phyloP scores from a whole-genome alignment of 2,797 vertebrate genomes.

The Trichosurus vulpecula region DNA sequence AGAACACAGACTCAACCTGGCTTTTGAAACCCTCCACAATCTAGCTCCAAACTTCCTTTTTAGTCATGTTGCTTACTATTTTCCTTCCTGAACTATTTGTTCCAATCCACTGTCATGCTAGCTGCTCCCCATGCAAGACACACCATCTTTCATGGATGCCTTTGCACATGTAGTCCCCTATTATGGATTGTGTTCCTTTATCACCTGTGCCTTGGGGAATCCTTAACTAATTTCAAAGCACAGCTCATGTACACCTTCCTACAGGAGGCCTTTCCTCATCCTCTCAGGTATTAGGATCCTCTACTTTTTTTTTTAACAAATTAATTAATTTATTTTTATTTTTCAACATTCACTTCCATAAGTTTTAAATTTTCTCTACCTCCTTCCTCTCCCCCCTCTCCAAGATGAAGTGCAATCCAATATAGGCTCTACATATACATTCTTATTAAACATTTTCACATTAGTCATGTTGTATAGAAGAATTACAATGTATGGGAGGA shows the following conservation, averaged over 20 bases:
- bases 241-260: background rate
- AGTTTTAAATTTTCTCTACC: too few species aligned
- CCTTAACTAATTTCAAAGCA: background rate
- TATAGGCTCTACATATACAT: too few species aligned
- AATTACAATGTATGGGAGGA: too few species aligned
- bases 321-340: too few species aligned
- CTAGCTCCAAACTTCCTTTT: background rate
- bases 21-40: background rate
- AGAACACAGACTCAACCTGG: background rate
- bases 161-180: background rate
- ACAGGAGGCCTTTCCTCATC: background rate
- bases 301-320: too few species aligned
- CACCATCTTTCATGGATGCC: background rate
- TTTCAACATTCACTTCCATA: too few species aligned
- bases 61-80: background rate
- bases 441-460: too few species aligned
- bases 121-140: background rate
- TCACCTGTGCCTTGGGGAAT: background rate
- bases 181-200: background rate
- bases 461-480: too few species aligned
- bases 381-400: too few species aligned
- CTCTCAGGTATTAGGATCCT: background rate
- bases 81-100: background rate
- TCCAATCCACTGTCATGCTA: background rate
- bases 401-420: too few species aligned